phyloP scores from a whole-genome alignment of 2,797 vertebrate species.

The Spatula versicolor region DNA sequence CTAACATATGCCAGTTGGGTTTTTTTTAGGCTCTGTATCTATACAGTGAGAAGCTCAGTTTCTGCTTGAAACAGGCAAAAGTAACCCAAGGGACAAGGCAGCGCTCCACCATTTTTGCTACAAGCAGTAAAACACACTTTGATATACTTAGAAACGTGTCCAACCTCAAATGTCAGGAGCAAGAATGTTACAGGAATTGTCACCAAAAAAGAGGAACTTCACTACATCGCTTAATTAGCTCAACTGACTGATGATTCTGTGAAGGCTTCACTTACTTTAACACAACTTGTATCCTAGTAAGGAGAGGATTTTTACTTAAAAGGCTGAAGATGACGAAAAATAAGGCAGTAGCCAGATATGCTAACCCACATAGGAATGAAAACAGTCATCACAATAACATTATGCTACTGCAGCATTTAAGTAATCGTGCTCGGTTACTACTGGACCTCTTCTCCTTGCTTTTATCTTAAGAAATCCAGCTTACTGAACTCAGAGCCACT shows the following conservation, averaged over 20 bases:
- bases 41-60: background rate
- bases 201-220: background rate
- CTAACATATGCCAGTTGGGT: background rate
- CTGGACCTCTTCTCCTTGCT: background rate
- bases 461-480: background rate
- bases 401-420: background rate
- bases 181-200: background rate
- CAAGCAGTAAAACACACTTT: background rate
- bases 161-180: background rate
- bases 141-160: background rate
- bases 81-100: background rate
- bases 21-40: background rate
- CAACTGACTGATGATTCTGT: background rate
- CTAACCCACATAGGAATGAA: background rate
- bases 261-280: background rate
- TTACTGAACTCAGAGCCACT: background rate
- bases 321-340: background rate
- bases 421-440: background rate
- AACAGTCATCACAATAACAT: background rate
- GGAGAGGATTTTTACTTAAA: background rate
- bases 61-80: background rate
- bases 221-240: background rate
- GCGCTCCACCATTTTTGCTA: background rate
- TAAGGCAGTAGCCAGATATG: background rate
- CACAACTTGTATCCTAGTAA: background rate